Evolutionary conservation across 1,140 invertebrate genomes (phyloP).

Genomic region (Phymorhynchus buccinoides): DNA sequence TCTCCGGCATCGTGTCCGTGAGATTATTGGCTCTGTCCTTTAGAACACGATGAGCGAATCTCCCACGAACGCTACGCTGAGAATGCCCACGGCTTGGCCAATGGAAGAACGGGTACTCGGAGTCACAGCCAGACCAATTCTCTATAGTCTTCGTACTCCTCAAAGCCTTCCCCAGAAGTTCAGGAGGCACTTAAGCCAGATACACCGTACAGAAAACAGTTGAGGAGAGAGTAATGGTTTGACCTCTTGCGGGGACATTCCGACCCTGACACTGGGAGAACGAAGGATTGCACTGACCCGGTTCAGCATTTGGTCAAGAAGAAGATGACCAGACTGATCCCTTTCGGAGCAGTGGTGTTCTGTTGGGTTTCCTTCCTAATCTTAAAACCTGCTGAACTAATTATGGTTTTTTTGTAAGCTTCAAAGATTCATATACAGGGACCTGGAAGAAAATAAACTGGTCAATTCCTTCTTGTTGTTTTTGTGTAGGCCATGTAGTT

Average conservation of each 20-base stretch:
- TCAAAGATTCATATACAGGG: no score
- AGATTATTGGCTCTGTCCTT: neutral
- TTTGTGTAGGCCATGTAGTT: no score
- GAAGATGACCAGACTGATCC: conserved; percentile 42
- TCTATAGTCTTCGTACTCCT: conserved; percentile 58
- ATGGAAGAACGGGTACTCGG: conserved; percentile 51
- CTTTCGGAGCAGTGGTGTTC: conserved; percentile 39
- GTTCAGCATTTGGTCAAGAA: conserved; percentile 43
- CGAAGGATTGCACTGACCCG: conserved; percentile 44
- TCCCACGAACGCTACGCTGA: conserved; percentile 76
- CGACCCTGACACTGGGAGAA: conserved; percentile 27
- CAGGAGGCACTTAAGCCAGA: conserved; percentile 76
- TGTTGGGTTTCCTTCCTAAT: no score
- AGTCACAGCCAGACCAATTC: neutral
- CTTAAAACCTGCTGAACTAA: no score
- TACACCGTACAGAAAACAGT: conserved; percentile 77
- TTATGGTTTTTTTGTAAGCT: no score
- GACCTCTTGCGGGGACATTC: neutral
- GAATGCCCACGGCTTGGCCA: conserved; percentile 75
- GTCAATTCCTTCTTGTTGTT: no score
- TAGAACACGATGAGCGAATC: conserved; percentile 67
- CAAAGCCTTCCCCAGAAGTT: conserved; percentile 76
- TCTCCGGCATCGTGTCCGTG: neutral
- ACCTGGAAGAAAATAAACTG: no score
- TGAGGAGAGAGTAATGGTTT: conserved; percentile 45